Conservation (phyloP, 2,888 invertebrate species). For the Drosophila cyrtoloma region DNA sequence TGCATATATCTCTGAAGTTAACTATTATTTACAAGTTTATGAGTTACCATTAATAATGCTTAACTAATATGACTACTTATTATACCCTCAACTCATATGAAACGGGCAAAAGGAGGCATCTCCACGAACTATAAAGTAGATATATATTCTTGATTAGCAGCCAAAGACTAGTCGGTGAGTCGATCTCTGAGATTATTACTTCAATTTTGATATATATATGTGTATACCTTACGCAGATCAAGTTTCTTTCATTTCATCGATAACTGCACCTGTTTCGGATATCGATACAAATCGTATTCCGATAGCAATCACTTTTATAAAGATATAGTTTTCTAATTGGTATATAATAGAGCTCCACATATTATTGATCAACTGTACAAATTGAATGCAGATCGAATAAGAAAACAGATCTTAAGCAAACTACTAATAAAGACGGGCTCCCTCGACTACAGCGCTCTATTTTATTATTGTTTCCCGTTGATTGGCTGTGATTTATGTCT, state of each 20-base stretch:
- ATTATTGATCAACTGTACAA: not conserved
- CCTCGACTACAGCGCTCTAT: not conserved
- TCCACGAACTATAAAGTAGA: not conserved
- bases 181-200: not conserved
- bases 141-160: not conserved
- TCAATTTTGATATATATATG: not conserved
- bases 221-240: not conserved
- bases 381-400: not conserved
- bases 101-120: not conserved
- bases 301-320: not conserved
- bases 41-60: not conserved
- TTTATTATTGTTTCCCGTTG: not conserved
- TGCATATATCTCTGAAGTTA: not conserved
- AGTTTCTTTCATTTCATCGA: not conserved
- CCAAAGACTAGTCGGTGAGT: not conserved
- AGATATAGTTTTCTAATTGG: not conserved
- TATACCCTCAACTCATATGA: not conserved
- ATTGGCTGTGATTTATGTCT: not conserved
- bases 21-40: not conserved
- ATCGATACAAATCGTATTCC: not conserved
- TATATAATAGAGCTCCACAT: not conserved
- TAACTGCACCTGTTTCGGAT: not conserved
- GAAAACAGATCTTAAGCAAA: not conserved
- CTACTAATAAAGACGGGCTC: not conserved
- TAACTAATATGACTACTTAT: not conserved